Conservation (phyloP, 1,140 invertebrate genomes). For the Thaumetopoea pityocampa region DNA sequence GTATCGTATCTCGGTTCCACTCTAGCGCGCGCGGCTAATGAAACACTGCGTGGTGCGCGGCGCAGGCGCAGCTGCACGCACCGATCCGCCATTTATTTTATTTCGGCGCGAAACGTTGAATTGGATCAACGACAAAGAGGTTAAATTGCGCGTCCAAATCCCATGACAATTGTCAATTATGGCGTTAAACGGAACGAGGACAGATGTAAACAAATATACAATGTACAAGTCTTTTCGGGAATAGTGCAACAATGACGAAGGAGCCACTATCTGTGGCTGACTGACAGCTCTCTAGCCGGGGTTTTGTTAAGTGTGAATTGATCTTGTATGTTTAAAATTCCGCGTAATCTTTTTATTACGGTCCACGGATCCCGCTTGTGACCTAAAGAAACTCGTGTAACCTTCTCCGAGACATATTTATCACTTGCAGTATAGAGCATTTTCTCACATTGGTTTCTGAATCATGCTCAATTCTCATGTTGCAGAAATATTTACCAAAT, state of each 20-base stretch:
- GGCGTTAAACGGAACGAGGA: conserved; percentile 46
- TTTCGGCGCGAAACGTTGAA: conserved; percentile 65
- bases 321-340: conserved; percentile 12
- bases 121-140: conserved; percentile 69
- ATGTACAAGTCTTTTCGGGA: conserved; percentile 27
- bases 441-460: too few species aligned
- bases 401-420: too few species aligned
- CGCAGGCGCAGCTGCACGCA: conserved; percentile 53
- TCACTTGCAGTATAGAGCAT: too few species aligned
- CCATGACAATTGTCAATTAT: conserved; percentile 62
- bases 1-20: conserved; percentile 61
- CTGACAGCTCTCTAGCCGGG: conserved; percentile 1
- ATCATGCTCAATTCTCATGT: too few species aligned
- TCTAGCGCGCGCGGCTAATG: conserved; percentile 59
- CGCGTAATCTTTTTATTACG: conserved; percentile 14
- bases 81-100: conserved; percentile 61
- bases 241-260: conserved; percentile 18
- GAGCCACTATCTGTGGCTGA: conserved; percentile 10
- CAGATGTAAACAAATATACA: conserved; percentile 68
- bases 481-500: too few species aligned
- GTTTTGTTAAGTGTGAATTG: not conserved
- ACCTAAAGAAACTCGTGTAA: conserved; percentile 4
- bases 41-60: conserved; percentile 38
- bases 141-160: conserved; percentile 72
- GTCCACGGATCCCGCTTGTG: too few species aligned